Evolutionary conservation across 2,797 vertebrate species (phyloP).

Genomic region (Galagoides demidoff): DNA sequence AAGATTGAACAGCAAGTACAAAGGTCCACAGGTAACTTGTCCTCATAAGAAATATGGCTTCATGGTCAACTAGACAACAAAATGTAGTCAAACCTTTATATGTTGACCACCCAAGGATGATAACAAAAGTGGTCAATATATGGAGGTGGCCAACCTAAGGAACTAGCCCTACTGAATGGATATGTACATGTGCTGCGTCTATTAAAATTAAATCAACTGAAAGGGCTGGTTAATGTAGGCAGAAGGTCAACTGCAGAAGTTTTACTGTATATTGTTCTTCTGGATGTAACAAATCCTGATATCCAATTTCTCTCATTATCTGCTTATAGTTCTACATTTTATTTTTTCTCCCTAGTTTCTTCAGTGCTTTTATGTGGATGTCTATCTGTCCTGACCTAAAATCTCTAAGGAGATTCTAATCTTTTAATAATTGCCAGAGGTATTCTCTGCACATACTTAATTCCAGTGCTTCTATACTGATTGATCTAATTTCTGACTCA

Average conservation of each 20-base stretch:
- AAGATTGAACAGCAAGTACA: not conserved
- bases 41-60: not conserved
- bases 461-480: slow-evolving; percentile 31
- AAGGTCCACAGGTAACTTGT: not conserved
- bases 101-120: too few species aligned
- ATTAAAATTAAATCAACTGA: too few species aligned
- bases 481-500: slow-evolving; percentile 41
- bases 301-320: slow-evolving; percentile 3
- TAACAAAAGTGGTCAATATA: too few species aligned
- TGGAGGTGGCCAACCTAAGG: too few species aligned
- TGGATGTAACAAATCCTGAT: not conserved
- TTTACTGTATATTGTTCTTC: not conserved
- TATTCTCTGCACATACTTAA: slow-evolving; percentile 53
- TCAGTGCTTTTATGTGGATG: slow-evolving; percentile 23
- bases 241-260: too few species aligned
- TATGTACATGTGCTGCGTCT: too few species aligned
- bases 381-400: slow-evolving; percentile 4
- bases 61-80: not conserved
- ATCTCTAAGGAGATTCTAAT: slow-evolving; percentile 60
- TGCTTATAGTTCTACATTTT: not conserved
- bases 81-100: not conserved
- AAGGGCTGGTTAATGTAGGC: too few species aligned
- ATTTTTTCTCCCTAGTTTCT: not conserved
- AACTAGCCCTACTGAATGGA: too few species aligned
- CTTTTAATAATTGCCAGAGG: slow-evolving; percentile 61